These are phyloP conservation scores for Chrysaora quinquecirrha DNA, from an alignment of 30 jellyfish, hydroid and myxozoan genomes.

Conservation along the genomic window DNA sequence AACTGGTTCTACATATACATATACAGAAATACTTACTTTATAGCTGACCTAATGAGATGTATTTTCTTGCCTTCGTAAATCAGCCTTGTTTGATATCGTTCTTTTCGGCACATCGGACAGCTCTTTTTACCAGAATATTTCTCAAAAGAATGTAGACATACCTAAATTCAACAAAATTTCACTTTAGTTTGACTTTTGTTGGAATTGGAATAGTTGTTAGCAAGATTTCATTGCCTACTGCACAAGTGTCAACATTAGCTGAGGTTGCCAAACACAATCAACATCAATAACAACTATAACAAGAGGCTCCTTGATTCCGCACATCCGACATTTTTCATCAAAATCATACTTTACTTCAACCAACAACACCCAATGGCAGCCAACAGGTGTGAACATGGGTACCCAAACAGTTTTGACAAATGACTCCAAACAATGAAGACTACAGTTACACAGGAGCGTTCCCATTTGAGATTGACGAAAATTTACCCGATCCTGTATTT, in stretches of 20 bases:
- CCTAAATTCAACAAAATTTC: no score
- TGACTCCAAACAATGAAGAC: no score
- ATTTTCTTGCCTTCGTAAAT: constrained; percentile 63
- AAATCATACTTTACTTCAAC: no score
- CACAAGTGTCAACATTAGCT: background rate
- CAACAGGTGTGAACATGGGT: no score
- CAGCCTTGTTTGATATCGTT: constrained; percentile 60
- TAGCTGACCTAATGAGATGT: constrained; percentile 43
- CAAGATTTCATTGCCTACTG: background rate
- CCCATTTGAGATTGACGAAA: no score
- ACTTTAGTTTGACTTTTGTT: no score
- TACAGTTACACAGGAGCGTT: no score
- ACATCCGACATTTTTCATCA: no score
- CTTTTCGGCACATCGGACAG: constrained; percentile 80
- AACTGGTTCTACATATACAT: no score
- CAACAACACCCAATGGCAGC: no score
- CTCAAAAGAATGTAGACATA: constrained; percentile 63
- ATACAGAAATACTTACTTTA: constrained; percentile 12
- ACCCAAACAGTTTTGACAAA: no score
- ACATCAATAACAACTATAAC: background rate
- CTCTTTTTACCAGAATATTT: constrained; percentile 52
- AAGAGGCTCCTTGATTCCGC: background rate
- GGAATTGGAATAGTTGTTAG: background rate
- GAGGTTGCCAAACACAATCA: background rate
- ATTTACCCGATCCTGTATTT: no score